Base-by-base conservation (phyloP, 2,888 invertebrate species). In the Philonicus albiceps region DNA sequence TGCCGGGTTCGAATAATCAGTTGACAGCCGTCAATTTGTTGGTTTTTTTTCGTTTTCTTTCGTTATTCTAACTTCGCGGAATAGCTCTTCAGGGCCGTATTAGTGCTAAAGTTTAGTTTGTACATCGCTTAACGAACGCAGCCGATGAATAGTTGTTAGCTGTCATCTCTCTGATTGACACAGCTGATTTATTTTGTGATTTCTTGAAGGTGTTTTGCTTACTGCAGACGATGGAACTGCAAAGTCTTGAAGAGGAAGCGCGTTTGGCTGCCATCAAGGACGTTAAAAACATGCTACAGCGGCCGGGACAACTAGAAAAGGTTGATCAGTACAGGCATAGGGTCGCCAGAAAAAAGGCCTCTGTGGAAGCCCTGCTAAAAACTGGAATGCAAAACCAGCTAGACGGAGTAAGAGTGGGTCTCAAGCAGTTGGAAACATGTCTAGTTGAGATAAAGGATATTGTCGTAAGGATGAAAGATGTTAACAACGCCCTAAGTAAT, bases 341-440 rank as follows among this genome's bases (percentile, higher is more conserved):
- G 37, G 91, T 92, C 13, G 90, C 91, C 74, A 90, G 92, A 3
- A 92, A 92, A 87, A 92, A 92, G 73, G 92, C 91, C 0, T 87
- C 87, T 7, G 87, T 88, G n/a, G 92, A 92, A 88, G 91, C 92
- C 30, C 88, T 92, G 27, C 89, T 99, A 30, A 99, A 99, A 93
- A 98, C 99, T n/a, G 98, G 98, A 0, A 98, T 99, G 93, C 99
- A 99, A 92, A 98, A 98, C 88, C 99, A 99, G 92, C 93, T 99
- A 86, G 99, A 99, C 92, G 99, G 98, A 0, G 99, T 99, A 0
- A 95, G 97, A 89, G 96, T 97, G 13, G 99, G 99, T 0, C 94
- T 99, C 22, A 96, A 96, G 90, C 97, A 99, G 91, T 93, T 99
- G 73, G 96, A 97, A 90, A 95, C 95, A 87, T 97, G 98, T 78